Evolutionary conservation across 2,888 invertebrate genomes (phyloP), one percentile per base, ranked within the genome.

Genomic region (Brassicogethes aeneus): DNA sequence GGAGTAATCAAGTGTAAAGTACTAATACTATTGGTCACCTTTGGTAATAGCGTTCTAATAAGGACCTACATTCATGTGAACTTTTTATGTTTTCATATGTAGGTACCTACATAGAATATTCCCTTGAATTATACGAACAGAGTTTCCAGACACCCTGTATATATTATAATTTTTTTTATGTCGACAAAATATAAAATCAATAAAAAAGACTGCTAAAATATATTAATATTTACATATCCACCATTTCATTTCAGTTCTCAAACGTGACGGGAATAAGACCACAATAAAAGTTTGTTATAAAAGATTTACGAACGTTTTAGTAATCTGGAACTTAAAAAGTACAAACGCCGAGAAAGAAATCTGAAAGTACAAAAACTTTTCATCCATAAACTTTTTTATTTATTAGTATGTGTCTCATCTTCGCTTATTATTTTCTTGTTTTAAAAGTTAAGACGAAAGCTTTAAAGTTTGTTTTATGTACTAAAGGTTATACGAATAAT

Each of bases 271-370:
- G 31, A 31, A 31, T 15, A 34, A 17, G 1, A 3, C 30, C 14
- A 36, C 36, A 36, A 32, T 17, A 35, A 41, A 41, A 41, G 40
- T 41, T 41, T 41, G 13, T 16, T 29, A 7, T 31, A n/a, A 29
- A 36, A 41, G 40, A 41, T 41, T 41, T 41, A 31, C 35, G 36
- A 36, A 41, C 23, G 23, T 23, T 23, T 23, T 23, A 23, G 23
- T 23, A 23, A 23, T 23, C 23, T 23, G 5, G 10, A 10, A 23
- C 23, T 23, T 23, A 23, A 23, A 23, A 23, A 23, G 23, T 36
- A 32, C 17, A 30, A 40, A 15, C 32, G 15, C 30, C 32, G 16
- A 14, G 35, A 13, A 32, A 36, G 32, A 32, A 39, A 39, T 33
- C 33, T 23, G 5, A 10, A 23, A 23, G 10, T 23, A 23, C 10